Evolutionary conservation across 2,113 vertebrate species (phyloP).

Genomic region (Coracopsis vasa): DNA sequence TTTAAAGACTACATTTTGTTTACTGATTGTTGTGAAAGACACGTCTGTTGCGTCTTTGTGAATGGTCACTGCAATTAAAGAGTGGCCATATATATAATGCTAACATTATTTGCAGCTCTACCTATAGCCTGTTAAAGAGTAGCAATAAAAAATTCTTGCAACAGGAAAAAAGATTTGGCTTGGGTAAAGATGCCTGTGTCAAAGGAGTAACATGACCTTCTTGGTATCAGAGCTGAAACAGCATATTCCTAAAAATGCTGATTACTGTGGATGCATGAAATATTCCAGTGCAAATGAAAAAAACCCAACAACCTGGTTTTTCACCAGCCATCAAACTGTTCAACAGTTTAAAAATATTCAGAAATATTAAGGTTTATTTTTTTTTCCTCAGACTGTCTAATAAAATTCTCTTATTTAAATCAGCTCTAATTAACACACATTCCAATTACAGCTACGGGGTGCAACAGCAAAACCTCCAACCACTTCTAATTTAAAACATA

Average conservation of each 20-base stretch:
- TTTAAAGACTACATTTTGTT: neutral
- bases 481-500: neutral
- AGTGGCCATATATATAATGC: neutral
- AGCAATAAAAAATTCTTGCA: neutral
- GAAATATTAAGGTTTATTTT: neutral
- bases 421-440: neutral
- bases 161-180: neutral
- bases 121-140: neutral
- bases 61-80: neutral
- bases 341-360: neutral
- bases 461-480: neutral
- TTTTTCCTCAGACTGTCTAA: neutral
- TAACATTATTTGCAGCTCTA: neutral
- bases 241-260: neutral
- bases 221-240: neutral
- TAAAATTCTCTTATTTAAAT: conserved; percentile 4
- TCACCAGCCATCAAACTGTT: neutral
- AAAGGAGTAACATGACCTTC: neutral
- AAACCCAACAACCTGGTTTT: neutral
- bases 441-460: neutral
- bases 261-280: neutral
- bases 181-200: neutral
- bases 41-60: neutral
- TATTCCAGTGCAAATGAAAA: neutral
- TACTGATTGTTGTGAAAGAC: neutral